Evolutionary conservation across 2,797 vertebrate genomes (phyloP).

Genomic region (Dendrocincla fuliginosa): DNA sequence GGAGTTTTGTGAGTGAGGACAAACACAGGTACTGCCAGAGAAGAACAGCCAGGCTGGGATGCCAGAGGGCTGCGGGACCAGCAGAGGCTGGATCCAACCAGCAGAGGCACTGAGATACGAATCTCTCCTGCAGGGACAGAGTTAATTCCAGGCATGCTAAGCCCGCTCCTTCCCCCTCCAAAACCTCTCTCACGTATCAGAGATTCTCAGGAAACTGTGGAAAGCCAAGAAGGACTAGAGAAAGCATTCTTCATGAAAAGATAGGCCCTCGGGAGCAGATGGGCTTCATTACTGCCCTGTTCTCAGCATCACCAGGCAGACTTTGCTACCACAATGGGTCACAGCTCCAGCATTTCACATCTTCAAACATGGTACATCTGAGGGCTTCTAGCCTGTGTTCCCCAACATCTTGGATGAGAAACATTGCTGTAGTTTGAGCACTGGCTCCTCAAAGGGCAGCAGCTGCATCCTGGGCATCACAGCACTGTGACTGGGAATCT

Average conservation of each 20-base stretch:
- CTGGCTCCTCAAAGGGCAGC: not conserved
- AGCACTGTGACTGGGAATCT: not conserved
- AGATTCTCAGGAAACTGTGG: not conserved
- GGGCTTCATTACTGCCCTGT: conserved; percentile 5
- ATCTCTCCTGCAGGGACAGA: not conserved
- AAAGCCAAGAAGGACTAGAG: not conserved
- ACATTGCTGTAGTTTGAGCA: not conserved
- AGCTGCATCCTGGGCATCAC: not conserved
- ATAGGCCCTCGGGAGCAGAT: not conserved
- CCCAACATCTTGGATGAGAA: not conserved
- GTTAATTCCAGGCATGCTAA: not conserved
- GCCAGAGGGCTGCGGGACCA: rapidly evolving
- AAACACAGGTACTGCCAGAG: not conserved
- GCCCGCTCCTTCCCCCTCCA: not conserved
- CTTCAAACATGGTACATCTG: not conserved
- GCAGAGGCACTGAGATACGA: rapidly evolving
- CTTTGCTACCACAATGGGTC: not conserved
- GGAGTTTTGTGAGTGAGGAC: not conserved
- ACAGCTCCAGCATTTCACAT: rapidly evolving
- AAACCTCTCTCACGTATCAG: not conserved
- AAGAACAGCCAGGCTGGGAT: not conserved
- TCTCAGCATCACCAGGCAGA: rapidly evolving
- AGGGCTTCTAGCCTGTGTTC: not conserved
- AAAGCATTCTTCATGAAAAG: conserved; percentile 12
- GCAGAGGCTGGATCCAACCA: not conserved